Evolutionary conservation across 1,140 invertebrate species (phyloP), one percentile per base, ranked within the genome.

Genomic region (Ladona fulva): DNA sequence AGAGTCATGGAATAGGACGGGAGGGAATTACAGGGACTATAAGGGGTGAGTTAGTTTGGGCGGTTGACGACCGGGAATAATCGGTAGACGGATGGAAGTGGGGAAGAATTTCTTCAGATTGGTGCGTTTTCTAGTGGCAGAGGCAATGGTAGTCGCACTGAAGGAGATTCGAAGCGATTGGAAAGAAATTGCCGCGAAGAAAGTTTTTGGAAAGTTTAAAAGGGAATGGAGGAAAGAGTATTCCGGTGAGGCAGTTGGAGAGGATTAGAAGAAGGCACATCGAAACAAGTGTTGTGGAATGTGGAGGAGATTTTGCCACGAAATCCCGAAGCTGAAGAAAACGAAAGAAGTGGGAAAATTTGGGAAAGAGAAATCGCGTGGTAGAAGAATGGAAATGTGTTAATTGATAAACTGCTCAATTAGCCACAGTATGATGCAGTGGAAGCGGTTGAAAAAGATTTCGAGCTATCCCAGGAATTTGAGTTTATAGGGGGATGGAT

Each of bases 201-300:
- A 66, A 66, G 52, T 66, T 66, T 66, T 22, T 22, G 52, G 52
- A 66, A 66, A 66, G 52, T 66, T 66, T 66, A 66, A 66, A 66
- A 66, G 52, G 3, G 12, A 66, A 66, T 66, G 14, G 52, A 19
- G 44, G 19, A n/a, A n/a, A 52, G n/a, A n/a, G 52, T 19, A 16
- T 66, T 66, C 14, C n/a, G 1, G 52, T 66, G 52, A 66, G 12
- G 12, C 52, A 66, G 16, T 66, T 66, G 14, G 52, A 52, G 44
- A 19, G 44, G 44, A 66, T 66, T 66, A 66, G 3, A 16, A 12
- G 52, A 66, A 12, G 12, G 52, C 44, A 52, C 44, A 52, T 52
- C 10, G 44, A 19, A 19, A 19, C 12, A 22, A 66, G n/a, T 66
- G 52, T 66, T 66, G 52, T 66, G 12, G n/a, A 66, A 66, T 66